Conservation (phyloP, 1,140 invertebrate species). For the Sinonovacula constricta region DNA sequence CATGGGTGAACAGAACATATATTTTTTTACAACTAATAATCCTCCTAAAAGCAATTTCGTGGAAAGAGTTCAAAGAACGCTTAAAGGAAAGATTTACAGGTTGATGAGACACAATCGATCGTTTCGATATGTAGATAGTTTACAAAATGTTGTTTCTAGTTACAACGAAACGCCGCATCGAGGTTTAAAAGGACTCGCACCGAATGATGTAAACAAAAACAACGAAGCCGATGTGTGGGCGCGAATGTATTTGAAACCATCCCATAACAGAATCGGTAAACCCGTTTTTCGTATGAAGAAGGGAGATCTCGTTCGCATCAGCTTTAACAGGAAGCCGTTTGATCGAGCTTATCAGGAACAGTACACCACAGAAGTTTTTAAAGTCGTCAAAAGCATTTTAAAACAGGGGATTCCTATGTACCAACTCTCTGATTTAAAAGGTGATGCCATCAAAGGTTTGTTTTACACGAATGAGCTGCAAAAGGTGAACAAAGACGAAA, state of each 20-base stretch:
- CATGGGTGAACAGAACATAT: not conserved
- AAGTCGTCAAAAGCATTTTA: slow-evolving; percentile 12
- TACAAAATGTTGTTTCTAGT: not conserved
- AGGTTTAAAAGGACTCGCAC: not conserved
- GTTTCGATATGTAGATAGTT: not conserved
- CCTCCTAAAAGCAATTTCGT: not conserved
- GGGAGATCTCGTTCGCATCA: slow-evolving; percentile 35
- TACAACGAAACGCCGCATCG: not conserved
- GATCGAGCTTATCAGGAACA: slow-evolving; percentile 41
- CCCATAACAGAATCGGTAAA: slow-evolving; percentile 5
- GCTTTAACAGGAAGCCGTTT: slow-evolving; percentile 6
- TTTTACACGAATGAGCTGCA: not conserved
- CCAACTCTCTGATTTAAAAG: slow-evolving; percentile 25
- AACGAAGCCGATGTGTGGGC: slow-evolving; percentile 51
- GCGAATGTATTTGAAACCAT: slow-evolving; percentile 47
- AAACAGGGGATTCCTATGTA: slow-evolving; percentile 46
- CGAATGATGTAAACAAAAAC: not conserved
- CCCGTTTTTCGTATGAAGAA: slow-evolving; percentile 9
- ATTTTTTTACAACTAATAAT: not conserved
- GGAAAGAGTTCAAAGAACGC: not conserved
- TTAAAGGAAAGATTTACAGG: not conserved
- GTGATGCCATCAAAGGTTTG: not conserved
- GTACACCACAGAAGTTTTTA: slow-evolving; percentile 47
- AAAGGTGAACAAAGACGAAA: not conserved
- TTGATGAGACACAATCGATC: not conserved